Evolutionary conservation across 2,113 vertebrate species (phyloP), one percentile per base, ranked within the genome.

Genomic region (Eleginops maclovinus): DNA sequence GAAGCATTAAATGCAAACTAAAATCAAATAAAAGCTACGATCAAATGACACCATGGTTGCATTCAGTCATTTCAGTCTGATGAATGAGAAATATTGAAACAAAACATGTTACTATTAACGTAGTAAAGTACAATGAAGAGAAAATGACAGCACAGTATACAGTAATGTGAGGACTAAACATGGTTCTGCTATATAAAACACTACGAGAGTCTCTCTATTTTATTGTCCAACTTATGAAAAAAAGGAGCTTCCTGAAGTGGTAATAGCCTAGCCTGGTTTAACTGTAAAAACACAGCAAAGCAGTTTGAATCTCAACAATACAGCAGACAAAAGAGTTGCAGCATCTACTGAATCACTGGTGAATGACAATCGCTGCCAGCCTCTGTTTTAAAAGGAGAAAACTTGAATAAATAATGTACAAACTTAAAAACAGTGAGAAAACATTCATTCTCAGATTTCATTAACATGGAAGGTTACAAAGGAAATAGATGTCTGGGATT

Each of bases 331-430:
- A 69, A 66, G 59, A 66, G 55, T 67, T 65, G 50, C 75, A 66
- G 49, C 40, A 13, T 24, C 46, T 24, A 43, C 14, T 50, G 50
- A 9, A 28, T 54, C 22, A 55, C 15, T 21, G 56, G 24, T 70
- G 60, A 61, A 71, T 3, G 31, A 13, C 51, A 58, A 59, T 49
- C 36, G 9, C 75, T 60, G 62, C 15, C 50, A 12, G 44, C 0
- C 26, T 28, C 41, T 62, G 44, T 66, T 61, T 77, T 41, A 72
- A 41, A 68, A 9, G 69, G 84, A 62, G 70, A 61, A 74, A 71
- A 60, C 31, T 40, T 36, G 54, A 82, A 88, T 84, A 82, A 90
- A 86, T 78, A 79, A 83, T 75, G 68, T 87, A 83, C 56, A 88
- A 85, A 85, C 72, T 46, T 76, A 22, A 85, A 82, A 88, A 81